Evolutionary conservation across 2,888 invertebrate genomes (phyloP).

Genomic region (Pammene fasciana): DNA sequence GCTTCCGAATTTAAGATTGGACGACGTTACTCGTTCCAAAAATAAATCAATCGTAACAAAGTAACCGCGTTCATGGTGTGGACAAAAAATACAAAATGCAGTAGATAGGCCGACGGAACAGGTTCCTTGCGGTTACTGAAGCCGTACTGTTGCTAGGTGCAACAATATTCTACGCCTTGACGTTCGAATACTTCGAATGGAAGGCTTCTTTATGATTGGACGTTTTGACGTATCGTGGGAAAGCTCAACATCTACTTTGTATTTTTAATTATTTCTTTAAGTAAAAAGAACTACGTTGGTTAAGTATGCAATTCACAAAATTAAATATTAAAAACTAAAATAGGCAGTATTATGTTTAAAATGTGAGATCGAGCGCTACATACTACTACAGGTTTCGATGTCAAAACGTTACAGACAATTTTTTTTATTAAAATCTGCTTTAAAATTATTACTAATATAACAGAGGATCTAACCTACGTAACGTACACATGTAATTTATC

Average conservation of each 20-base stretch:
- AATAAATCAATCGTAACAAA: constrained; percentile 41
- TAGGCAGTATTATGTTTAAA: too few species aligned
- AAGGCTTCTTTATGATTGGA: constrained; percentile 37
- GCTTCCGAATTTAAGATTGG: constrained; percentile 9
- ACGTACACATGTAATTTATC: too few species aligned
- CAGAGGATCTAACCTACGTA: too few species aligned
- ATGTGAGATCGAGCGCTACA: too few species aligned
- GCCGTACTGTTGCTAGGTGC: constrained; percentile 58
- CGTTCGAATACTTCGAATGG: constrained; percentile 31
- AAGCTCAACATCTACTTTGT: neutral
- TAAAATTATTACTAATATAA: too few species aligned
- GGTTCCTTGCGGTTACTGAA: constrained; percentile 74
- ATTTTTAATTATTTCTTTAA: neutral
- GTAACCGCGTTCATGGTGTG: constrained; percentile 37
- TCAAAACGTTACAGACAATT: too few species aligned
- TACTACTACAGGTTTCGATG: too few species aligned
- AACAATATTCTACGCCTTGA: constrained; percentile 23
- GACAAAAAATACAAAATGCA: constrained; percentile 55
- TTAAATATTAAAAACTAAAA: too few species aligned
- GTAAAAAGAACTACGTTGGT: neutral
- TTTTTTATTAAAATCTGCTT: too few species aligned
- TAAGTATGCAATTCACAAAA: neutral
- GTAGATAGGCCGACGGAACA: constrained; percentile 57
- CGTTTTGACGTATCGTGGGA: constrained; percentile 39
- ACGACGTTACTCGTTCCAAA: constrained; percentile 25